A percentile compares a stretch with the other conserved stretches of the same genome.
These are phyloP conservation scores for Leuciscus idus DNA, from an alignment of 2,113 vertebrate species.

Conservation along the genomic window DNA sequence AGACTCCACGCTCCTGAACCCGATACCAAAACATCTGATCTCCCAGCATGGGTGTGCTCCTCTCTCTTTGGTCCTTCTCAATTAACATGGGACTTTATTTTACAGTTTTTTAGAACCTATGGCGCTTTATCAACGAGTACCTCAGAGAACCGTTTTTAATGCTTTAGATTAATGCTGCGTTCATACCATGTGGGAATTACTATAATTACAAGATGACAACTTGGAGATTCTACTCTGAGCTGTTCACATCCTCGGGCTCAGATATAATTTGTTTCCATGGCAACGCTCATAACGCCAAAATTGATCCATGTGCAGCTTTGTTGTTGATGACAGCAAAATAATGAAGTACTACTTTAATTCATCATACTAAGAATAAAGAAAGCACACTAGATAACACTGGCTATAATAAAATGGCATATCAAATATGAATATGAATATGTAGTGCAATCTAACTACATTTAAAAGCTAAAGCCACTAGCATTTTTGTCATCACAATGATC, in stretches of 20 bases:
- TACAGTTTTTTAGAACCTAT: not conserved
- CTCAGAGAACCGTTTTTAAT: not conserved
- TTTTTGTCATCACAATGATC: not conserved
- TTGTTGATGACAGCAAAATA: constrained; percentile 35
- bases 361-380: constrained; percentile 14
- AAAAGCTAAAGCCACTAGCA: not conserved
- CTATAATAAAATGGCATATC: not conserved
- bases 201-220: constrained; percentile 23
- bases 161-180: not conserved
- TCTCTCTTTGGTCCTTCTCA: not conserved
- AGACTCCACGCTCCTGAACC: not conserved
- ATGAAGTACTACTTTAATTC: constrained; percentile 22
- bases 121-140: not conserved
- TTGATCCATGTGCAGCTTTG: constrained; percentile 35
- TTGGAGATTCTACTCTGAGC: not conserved
- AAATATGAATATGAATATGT: not conserved
- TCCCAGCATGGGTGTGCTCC: not conserved
- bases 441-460: not conserved
- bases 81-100: not conserved
- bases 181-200: constrained; percentile 15
- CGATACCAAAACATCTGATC: not conserved
- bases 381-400: not conserved
- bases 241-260: constrained; percentile 11
- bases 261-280: constrained; percentile 33
- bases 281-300: constrained; percentile 36